phyloP scores from a whole-genome alignment of 2,113 vertebrate genomes.

The Neogobius melanostomus region DNA sequence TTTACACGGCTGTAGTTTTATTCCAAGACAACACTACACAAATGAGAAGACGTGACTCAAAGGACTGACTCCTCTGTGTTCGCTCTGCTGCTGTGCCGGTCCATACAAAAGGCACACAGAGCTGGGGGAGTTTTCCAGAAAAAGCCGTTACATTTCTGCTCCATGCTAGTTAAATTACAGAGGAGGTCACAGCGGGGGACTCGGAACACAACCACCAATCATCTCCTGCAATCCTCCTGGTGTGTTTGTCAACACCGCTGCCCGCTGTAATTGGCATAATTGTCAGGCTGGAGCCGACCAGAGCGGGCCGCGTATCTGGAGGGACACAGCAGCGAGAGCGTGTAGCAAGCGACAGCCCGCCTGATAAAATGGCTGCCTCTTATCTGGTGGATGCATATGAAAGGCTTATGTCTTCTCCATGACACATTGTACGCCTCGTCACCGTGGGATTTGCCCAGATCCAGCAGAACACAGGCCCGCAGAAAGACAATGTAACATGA shows the following conservation, averaged over 20 bases:
- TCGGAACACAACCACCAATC: constrained; percentile 55
- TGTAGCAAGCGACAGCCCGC: constrained; percentile 63
- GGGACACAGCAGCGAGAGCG: constrained; percentile 57
- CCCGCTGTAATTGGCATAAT: constrained; percentile 73
- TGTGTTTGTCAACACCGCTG: constrained; percentile 74
- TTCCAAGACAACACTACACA: constrained; percentile 40
- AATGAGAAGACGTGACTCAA: constrained; percentile 41
- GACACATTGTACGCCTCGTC: constrained; percentile 75
- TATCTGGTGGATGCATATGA: constrained; percentile 81
- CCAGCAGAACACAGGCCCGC: constrained; percentile 58
- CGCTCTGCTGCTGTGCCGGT: constrained; percentile 52
- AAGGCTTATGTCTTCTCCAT: constrained; percentile 78
- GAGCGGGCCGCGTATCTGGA: constrained; percentile 68
- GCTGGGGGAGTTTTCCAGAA: constrained; percentile 63
- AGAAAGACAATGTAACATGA: constrained; percentile 65
- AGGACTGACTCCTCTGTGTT: constrained; percentile 33
- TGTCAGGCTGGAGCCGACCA: constrained; percentile 70
- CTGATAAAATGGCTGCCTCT: constrained; percentile 81
- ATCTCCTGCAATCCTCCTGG: constrained; percentile 56
- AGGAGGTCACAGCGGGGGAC: constrained; percentile 64
- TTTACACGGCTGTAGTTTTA: no score
- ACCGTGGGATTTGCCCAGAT: constrained; percentile 73
- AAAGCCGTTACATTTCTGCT: constrained; percentile 58
- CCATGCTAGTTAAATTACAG: constrained; percentile 72
- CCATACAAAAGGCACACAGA: constrained; percentile 48